Evolutionary conservation across 1,140 invertebrate species (phyloP).

Genomic region (Acyrthosiphon pisum): DNA sequence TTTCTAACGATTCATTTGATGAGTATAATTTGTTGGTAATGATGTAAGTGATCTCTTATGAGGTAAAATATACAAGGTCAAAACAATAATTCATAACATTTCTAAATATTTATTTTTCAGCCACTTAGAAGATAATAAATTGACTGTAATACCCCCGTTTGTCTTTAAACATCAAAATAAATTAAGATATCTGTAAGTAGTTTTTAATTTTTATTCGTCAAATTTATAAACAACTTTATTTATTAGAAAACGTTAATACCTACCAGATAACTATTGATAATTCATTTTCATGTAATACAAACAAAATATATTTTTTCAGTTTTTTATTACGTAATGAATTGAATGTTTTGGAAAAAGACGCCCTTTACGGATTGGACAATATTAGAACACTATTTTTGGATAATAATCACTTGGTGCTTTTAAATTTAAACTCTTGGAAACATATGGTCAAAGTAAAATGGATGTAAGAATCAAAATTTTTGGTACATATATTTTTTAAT

Average conservation of each 20-base stretch:
- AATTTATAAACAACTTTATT: not conserved
- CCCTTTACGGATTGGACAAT: constrained; percentile 12
- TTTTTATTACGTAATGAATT: constrained; percentile 24
- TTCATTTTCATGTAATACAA: not conserved
- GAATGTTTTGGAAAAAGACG: constrained; percentile 11
- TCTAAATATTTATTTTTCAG: constrained; percentile 61
- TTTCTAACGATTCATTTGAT: constrained; percentile 35
- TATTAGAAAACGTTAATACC: not conserved
- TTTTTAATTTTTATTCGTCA: not conserved
- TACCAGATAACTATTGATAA: not conserved
- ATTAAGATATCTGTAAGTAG: constrained; percentile 63
- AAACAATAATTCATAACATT: not conserved
- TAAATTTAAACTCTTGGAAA: constrained; percentile 64
- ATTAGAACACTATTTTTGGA: constrained; percentile 61
- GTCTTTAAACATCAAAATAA: constrained; percentile 64
- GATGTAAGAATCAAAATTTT: constrained; percentile 63
- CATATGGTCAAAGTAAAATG: constrained; percentile 64
- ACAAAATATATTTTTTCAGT: not conserved
- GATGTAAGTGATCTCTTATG: not conserved
- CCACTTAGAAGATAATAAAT: constrained; percentile 65
- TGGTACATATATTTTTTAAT: not conserved
- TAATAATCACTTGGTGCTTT: constrained; percentile 63
- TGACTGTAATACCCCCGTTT: constrained; percentile 63
- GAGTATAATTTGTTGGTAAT: not conserved
- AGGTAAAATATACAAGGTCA: not conserved